Evolutionary conservation across 2,888 invertebrate genomes (phyloP), one percentile per base, ranked within the genome.

Genomic region (Netelia melanura): DNA sequence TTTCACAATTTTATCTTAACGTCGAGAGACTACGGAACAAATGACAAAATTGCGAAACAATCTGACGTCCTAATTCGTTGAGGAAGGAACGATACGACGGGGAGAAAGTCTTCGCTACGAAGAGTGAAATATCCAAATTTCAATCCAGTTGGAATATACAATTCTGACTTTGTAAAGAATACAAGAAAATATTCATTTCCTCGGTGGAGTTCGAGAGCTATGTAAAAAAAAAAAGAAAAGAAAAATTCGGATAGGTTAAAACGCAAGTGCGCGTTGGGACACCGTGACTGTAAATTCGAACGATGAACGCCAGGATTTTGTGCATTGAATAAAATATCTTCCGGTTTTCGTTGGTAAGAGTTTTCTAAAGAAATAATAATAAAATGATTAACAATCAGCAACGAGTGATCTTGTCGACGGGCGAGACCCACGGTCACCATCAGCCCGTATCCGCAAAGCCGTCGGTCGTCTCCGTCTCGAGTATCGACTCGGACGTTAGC

Each of bases 381-480:
- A 91, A 88, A 79, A 93, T 93, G 93, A 93, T 93, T 84, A 93
- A 93, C 82, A 93, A 93, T 89, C 93, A 93, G 87, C 92, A 92
- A 80, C 90, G 92, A 75, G 91, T 92, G 72, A 92, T 92, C 75
- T 80, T 93, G 23, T 92, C 91, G 77, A 82, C 91, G n/a, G 91
- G 89, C 14, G 93, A 93, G 80, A 85, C 85, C 14, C 88, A 88
- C 67, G 87, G 89, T 78, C 86, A 92, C 87, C 89, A 92, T 84
- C 92, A 91, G 77, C 90, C 93, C 62, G 91, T 92, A 65, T 91
- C 93, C 48, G 91, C 92, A 3, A 93, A 93, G 82, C 93, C 93
- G 6, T 93, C 93, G 1, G 92, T 93, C 17, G 91, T 93, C 10
- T 93, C 93, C 25, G 91, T 93, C 44, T 93, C 93, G 43, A 93